A percentile compares a stretch with the other conserved stretches of the same genome.
Conservation (phyloP, 1,140 invertebrate species). For the Rhyacophila brunnea region DNA sequence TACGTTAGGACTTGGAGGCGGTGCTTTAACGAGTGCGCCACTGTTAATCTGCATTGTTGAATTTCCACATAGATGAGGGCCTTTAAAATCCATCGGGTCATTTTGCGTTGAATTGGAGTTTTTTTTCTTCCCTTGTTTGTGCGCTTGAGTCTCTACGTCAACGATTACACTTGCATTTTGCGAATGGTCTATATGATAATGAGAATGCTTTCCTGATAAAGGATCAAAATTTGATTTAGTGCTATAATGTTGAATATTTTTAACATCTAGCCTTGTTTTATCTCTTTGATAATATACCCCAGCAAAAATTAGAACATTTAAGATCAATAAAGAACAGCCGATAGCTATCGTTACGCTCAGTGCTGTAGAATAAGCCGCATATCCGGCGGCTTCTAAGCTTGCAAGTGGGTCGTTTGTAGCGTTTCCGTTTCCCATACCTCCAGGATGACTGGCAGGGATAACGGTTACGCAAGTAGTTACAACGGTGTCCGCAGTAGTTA, state of each 20-base stretch:
- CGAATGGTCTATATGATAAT: conserved; percentile 65
- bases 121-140: conserved; percentile 40
- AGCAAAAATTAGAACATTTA: conserved; percentile 87
- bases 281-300: conserved; percentile 85
- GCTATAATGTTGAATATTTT: conserved; percentile 51
- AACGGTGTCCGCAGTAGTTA: conserved; percentile 50
- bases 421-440: conserved; percentile 41
- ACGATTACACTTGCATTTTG: conserved; percentile 72
- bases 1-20: conserved; percentile 47
- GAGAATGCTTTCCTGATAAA: conserved; percentile 62
- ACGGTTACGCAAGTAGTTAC: conserved; percentile 51
- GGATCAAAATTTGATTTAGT: conserved; percentile 71
- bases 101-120: conserved; percentile 41
- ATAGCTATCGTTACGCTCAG: conserved; percentile 86
- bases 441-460: conserved; percentile 44
- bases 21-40: conserved; percentile 33
- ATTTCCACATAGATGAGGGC: conserved; percentile 42
- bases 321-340: conserved; percentile 79
- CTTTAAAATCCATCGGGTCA: conserved; percentile 51
- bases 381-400: conserved; percentile 74
- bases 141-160: conserved; percentile 69
- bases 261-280: conserved; percentile 65
- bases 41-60: conserved; percentile 34
- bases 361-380: conserved; percentile 78
- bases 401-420: conserved; percentile 71